Conservation (phyloP, 2,888 invertebrate species). For the Dichetophora obliterata region DNA sequence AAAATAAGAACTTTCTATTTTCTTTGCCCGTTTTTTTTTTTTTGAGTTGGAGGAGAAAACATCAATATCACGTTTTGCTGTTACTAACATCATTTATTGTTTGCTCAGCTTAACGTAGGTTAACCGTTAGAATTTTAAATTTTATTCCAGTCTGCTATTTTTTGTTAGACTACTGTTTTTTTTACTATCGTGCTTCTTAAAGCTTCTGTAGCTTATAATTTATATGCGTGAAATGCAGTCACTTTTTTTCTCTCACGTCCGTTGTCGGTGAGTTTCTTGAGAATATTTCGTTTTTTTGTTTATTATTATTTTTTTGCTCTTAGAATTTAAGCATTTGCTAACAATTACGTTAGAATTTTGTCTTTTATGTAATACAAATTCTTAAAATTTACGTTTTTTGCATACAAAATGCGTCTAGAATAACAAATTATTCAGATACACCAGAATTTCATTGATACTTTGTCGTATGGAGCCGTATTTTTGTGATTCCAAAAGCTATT, state of each 20-base stretch:
- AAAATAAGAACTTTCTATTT: conserved; percentile 65
- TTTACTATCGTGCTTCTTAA: background rate
- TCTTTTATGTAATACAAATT: conserved; percentile 22
- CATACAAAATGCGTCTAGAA: background rate
- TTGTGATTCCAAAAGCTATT: too few relatives aligned
- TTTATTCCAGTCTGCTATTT: conserved; percentile 3
- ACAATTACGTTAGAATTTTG: conserved; percentile 41
- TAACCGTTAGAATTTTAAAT: conserved; percentile 55
- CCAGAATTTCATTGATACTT: too few relatives aligned
- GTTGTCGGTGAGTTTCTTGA: background rate
- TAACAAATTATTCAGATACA: too few relatives aligned
- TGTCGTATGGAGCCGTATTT: too few relatives aligned
- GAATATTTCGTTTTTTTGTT: background rate
- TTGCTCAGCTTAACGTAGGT: conserved; percentile 12
- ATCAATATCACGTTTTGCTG: conserved; percentile 20
- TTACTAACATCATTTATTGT: background rate
- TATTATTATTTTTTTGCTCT: background rate
- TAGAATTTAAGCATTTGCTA: background rate
- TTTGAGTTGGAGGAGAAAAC: background rate
- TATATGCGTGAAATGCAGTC: background rate
- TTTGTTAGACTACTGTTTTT: background rate
- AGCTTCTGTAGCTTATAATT: background rate
- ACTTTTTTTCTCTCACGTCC: background rate
- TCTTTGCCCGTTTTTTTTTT: conserved; percentile 56
- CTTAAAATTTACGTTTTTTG: background rate